A percentile compares a stretch with the other conserved stretches of the same genome.
Evolutionary conservation across 2,113 vertebrate genomes (phyloP).

Genomic region (Clarias gariepinus): DNA sequence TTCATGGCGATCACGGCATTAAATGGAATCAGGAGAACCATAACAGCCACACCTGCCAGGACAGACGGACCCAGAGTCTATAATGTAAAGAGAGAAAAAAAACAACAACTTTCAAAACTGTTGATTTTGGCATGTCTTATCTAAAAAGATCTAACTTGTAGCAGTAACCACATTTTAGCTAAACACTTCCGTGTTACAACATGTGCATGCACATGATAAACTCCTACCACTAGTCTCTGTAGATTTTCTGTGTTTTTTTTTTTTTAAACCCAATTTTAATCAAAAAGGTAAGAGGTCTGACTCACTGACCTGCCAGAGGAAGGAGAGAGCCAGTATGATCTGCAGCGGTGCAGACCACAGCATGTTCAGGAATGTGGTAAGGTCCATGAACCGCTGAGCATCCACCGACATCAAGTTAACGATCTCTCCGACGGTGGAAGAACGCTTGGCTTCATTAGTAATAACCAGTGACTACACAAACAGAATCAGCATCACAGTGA

Average conservation of each 20-base stretch:
- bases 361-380: constrained; percentile 87
- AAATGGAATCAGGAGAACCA: constrained; percentile 91
- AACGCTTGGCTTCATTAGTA: constrained; percentile 87
- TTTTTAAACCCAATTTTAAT: neutral
- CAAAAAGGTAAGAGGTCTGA: neutral
- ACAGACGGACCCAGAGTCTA: constrained; percentile 87
- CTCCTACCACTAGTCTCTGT: neutral
- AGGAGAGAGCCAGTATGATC: constrained; percentile 88
- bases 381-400: constrained; percentile 90
- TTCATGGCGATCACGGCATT: constrained; percentile 90
- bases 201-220: neutral
- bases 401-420: constrained; percentile 98
- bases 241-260: neutral
- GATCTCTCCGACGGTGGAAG: constrained; percentile 88
- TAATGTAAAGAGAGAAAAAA: constrained; percentile 20
- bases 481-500: neutral
- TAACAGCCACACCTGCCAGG: constrained; percentile 88
- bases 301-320: constrained; percentile 87
- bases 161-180: neutral
- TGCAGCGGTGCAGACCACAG: constrained; percentile 95
- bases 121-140: neutral
- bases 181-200: neutral
- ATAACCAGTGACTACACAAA: constrained; percentile 84
- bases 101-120: neutral
- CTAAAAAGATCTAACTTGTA: neutral